These are phyloP conservation scores for Lochmaea capreae DNA, from an alignment of 2,888 invertebrate genomes.

Conservation along the genomic window DNA sequence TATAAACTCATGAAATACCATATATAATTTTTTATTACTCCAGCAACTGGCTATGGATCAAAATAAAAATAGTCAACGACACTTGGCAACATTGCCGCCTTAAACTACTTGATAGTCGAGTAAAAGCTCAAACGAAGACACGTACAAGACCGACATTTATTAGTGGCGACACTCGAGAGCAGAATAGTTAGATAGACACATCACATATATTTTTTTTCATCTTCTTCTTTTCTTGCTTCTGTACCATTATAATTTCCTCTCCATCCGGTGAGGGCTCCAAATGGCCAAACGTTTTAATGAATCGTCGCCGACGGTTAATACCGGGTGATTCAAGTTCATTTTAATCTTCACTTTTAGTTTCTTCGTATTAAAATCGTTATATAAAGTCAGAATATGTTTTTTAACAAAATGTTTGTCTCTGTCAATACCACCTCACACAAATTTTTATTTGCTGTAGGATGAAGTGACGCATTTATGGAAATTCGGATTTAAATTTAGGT, in stretches of 20 bases:
- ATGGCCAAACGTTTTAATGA: constrained; percentile 12
- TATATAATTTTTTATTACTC: too few relatives aligned
- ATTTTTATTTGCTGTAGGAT: too few relatives aligned
- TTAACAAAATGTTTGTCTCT: too few relatives aligned
- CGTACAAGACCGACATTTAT: constrained; percentile 11
- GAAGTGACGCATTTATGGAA: too few relatives aligned
- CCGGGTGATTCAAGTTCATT: background rate
- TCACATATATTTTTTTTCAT: constrained; percentile 4
- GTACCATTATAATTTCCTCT: constrained; percentile 17
- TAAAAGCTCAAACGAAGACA: constrained; percentile 1
- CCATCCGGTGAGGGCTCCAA: constrained; percentile 13
- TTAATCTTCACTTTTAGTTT: too few relatives aligned
- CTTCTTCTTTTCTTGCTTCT: constrained; percentile 15
- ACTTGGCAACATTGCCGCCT: constrained; percentile 5
- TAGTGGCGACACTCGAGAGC: constrained; percentile 7
- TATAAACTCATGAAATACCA: too few relatives aligned
- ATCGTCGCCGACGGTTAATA: background rate
- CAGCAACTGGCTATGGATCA: background rate
- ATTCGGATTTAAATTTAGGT: too few relatives aligned
- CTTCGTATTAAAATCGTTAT: too few relatives aligned
- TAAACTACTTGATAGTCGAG: constrained; percentile 1
- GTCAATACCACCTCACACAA: too few relatives aligned
- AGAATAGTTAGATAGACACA: constrained; percentile 16
- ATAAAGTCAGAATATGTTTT: too few relatives aligned
- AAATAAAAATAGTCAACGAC: background rate